A percentile compares a stretch with the other conserved stretches of the same genome.
These are phyloP conservation scores for Pherbina coryleti DNA, from an alignment of 2,888 invertebrate genomes.

Conservation along the genomic window DNA sequence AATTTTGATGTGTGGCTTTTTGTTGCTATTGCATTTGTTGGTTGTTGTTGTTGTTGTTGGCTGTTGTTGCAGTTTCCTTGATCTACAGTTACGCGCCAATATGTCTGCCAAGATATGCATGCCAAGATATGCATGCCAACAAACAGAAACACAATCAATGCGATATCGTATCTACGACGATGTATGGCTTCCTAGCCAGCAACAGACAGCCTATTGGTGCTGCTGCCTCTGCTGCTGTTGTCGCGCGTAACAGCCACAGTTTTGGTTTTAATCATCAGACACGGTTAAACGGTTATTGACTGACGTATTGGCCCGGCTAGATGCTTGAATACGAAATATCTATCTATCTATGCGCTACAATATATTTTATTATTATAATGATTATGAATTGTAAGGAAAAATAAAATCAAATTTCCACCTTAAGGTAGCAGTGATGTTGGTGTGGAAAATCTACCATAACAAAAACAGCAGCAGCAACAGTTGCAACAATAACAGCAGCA, in stretches of 20 bases:
- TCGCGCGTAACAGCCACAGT: slow-evolving; percentile 22
- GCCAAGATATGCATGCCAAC: slow-evolving; percentile 12
- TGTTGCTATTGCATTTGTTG: not conserved
- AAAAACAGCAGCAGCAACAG: not conserved
- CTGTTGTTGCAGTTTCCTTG: slow-evolving; percentile 8
- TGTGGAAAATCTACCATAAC: not conserved
- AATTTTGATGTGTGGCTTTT: slow-evolving; percentile 2
- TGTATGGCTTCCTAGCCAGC: slow-evolving; percentile 19
- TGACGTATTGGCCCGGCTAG: slow-evolving; percentile 27
- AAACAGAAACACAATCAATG: slow-evolving; percentile 15
- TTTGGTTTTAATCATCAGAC: slow-evolving; percentile 31
- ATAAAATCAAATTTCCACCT: not conserved
- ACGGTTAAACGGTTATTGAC: slow-evolving; percentile 37
- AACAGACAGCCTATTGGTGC: not conserved
- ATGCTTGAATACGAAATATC: not conserved
- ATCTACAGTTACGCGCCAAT: slow-evolving; percentile 35
- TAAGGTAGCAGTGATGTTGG: not conserved
- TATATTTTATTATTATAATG: not conserved
- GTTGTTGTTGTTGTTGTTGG: not conserved
- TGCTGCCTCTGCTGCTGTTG: not conserved
- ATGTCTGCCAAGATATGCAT: slow-evolving; percentile 29
- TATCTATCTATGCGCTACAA: not conserved
- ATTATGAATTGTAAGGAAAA: slow-evolving; percentile 3
- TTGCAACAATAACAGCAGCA: not conserved
- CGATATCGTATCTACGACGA: slow-evolving; percentile 17